phyloP scores from a whole-genome alignment of 1,140 invertebrate genomes.

The Homalodisca vitripennis region DNA sequence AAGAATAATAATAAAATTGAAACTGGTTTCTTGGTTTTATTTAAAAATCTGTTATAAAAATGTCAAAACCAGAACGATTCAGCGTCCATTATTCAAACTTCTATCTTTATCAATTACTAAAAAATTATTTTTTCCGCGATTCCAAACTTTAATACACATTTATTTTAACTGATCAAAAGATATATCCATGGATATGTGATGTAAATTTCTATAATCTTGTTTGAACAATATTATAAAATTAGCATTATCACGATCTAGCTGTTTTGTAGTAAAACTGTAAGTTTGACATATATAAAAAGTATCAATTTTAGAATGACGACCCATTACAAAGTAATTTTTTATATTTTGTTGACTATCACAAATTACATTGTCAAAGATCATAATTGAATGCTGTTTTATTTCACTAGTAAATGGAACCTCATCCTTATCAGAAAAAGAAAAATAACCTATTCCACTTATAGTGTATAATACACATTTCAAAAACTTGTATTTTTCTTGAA shows the following conservation, averaged over 20 bases:
- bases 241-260: slow-evolving; percentile 49
- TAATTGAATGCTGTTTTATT: slow-evolving; percentile 42
- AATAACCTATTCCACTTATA: slow-evolving; percentile 41
- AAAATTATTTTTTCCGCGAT: slow-evolving; percentile 46
- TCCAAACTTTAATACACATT: slow-evolving; percentile 37
- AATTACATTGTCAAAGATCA: slow-evolving; percentile 48
- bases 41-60: slow-evolving; percentile 3
- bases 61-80: slow-evolving; percentile 19
- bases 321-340: slow-evolving; percentile 47
- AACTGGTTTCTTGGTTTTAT: neutral
- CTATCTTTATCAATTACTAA: slow-evolving; percentile 47
- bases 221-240: slow-evolving; percentile 49
- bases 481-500: slow-evolving; percentile 46
- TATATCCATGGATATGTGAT: slow-evolving; percentile 43
- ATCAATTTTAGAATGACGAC: slow-evolving; percentile 45
- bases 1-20: neutral
- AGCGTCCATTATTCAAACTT: slow-evolving; percentile 46
- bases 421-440: slow-evolving; percentile 41
- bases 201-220: slow-evolving; percentile 50
- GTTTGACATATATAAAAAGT: slow-evolving; percentile 47
- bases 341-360: slow-evolving; percentile 47
- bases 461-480: slow-evolving; percentile 41
- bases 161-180: slow-evolving; percentile 24
- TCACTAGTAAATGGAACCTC: slow-evolving; percentile 40
- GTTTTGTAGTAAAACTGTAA: slow-evolving; percentile 48